phyloP scores from a whole-genome alignment of 2,888 invertebrate genomes.

The Apotomis turbidana region DNA sequence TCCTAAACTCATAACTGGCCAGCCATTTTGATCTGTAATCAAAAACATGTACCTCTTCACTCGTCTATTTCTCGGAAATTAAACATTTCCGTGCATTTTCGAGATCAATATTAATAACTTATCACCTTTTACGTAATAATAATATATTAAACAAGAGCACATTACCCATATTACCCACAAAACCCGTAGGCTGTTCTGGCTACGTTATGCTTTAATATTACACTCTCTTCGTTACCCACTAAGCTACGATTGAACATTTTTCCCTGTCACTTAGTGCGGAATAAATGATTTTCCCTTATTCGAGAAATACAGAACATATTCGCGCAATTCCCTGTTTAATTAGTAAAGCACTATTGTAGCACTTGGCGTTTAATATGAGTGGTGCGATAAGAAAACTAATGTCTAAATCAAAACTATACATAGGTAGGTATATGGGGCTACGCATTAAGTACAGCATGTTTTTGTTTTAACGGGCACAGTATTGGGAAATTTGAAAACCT shows the following conservation, averaged over 20 bases:
- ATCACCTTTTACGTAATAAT: too few species aligned
- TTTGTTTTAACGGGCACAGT: too few species aligned
- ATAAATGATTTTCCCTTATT: slow-evolving; percentile 16
- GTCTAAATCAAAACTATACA: background rate
- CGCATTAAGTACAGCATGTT: too few species aligned
- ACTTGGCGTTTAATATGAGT: background rate
- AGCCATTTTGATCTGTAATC: too few species aligned
- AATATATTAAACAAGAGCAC: too few species aligned
- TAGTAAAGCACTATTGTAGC: slow-evolving; percentile 10
- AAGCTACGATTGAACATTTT: slow-evolving; percentile 7
- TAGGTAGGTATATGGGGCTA: background rate
- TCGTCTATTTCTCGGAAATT: too few species aligned
- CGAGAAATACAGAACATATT: slow-evolving; percentile 22
- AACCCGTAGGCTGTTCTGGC: background rate
- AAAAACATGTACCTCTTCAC: too few species aligned
- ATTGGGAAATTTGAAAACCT: too few species aligned
- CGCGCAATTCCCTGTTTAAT: slow-evolving; percentile 20
- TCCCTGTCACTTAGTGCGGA: slow-evolving; percentile 9
- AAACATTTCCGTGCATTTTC: too few species aligned
- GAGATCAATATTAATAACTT: too few species aligned
- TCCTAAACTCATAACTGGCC: too few species aligned
- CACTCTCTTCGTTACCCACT: background rate
- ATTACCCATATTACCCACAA: too few species aligned
- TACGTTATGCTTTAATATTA: background rate
- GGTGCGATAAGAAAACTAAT: slow-evolving; percentile 2